Evolutionary conservation across 2,888 invertebrate species (phyloP).

Genomic region (Pinctada fucata): DNA sequence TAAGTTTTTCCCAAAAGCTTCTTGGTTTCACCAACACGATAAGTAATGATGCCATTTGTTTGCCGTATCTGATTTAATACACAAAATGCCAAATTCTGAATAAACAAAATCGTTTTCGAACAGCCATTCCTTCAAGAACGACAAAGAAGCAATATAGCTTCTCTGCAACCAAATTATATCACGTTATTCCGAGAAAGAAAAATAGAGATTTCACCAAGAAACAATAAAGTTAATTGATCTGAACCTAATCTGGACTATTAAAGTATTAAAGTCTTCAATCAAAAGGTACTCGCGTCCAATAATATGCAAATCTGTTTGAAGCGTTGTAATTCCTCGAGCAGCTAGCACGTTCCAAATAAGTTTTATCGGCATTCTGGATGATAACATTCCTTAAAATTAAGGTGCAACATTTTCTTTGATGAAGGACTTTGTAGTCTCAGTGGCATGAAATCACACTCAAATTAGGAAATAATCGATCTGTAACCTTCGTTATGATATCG

Average conservation of each 20-base stretch:
- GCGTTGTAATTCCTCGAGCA: not conserved
- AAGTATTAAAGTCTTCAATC: not conserved
- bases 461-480: not conserved
- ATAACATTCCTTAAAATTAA: not conserved
- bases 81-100: no score
- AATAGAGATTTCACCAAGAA: no score
- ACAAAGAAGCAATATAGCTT: no score
- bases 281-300: conserved; percentile 3
- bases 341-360: not conserved
- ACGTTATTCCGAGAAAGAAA: no score
- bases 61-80: no score
- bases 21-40: no score
- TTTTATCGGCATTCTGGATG: not conserved
- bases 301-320: conserved; percentile 1
- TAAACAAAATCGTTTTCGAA: no score
- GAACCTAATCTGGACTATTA: not conserved
- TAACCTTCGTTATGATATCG: not conserved
- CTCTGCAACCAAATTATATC: no score
- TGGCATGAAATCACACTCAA: not conserved
- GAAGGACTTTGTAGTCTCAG: not conserved
- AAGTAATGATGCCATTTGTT: no score
- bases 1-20: no score
- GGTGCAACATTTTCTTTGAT: not conserved
- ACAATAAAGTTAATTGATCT: no score
- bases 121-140: no score